Conservation (phyloP, 2,888 invertebrate species). For the Eubasilissa splendida region DNA sequence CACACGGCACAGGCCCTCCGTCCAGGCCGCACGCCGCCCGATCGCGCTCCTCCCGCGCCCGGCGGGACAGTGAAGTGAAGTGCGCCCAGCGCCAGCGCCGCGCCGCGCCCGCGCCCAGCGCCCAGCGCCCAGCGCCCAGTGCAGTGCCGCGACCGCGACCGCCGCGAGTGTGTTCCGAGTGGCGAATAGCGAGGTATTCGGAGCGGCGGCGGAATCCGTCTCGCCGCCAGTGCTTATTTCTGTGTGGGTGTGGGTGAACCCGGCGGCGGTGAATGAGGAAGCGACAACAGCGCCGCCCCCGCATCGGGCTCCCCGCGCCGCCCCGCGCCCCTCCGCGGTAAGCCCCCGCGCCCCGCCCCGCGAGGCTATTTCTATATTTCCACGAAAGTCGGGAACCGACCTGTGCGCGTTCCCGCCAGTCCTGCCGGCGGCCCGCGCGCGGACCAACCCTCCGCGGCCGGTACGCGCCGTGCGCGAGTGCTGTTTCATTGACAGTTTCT, state of each 20-base stretch:
- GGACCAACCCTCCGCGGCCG: neutral
- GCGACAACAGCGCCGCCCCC: slow-evolving; percentile 34
- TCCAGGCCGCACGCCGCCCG: slow-evolving; percentile 59
- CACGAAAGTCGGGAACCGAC: slow-evolving; percentile 34
- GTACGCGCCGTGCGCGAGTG: neutral
- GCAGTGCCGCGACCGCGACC: neutral
- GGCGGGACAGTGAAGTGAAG: neutral
- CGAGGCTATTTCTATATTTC: slow-evolving; percentile 45
- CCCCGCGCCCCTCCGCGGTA: slow-evolving; percentile 50
- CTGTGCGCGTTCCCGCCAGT: slow-evolving; percentile 59
- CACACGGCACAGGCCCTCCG: slow-evolving; percentile 66
- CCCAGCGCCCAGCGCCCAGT: slow-evolving; percentile 2
- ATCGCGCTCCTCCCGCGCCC: slow-evolving; percentile 12
- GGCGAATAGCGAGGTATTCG: slow-evolving; percentile 34
- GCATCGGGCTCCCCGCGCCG: neutral
- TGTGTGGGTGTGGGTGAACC: slow-evolving; percentile 34
- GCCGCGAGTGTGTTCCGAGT: slow-evolving; percentile 33
- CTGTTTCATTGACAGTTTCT: slow-evolving; percentile 4
- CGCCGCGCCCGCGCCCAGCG: neutral
- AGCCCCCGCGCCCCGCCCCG: slow-evolving; percentile 57
- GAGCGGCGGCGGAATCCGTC: slow-evolving; percentile 33
- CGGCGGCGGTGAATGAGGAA: slow-evolving; percentile 38
- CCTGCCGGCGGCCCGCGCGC: slow-evolving; percentile 58
- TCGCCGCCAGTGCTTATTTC: slow-evolving; percentile 39
- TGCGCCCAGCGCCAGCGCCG: neutral